Evolutionary conservation across 2,888 invertebrate species (phyloP), one percentile per base, ranked within the genome.

Genomic region (Nezara viridula): DNA sequence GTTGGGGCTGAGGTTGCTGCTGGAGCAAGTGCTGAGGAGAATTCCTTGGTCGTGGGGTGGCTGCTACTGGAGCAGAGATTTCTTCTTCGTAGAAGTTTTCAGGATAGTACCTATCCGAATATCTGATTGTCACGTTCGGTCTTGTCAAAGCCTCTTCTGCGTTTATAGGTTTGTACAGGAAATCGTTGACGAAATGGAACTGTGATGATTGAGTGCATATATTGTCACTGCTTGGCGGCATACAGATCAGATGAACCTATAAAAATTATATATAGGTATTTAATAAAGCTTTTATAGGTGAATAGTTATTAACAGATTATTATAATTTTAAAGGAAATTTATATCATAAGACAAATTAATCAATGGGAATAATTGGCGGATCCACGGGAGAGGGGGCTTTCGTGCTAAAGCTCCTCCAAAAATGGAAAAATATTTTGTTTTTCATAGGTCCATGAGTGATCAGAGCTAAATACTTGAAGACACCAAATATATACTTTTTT

Each of bases 101-200:
- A 1, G 97, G 97, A 93, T 96, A 97, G 92, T 96, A 97, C 91
- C 97, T 94, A 92, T 97, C 97, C 89, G 97, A 96, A 93, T 97
- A 97, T 92, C 96, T 95, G 88, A 95, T 93, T 16, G 96, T 96
- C 7, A 96, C 95, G 92, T 97, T 97, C 49, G 97, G 97, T 91
- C 96, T 96, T 91, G 94, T 94, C 92, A 96, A 95, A 88, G 96
- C 96, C 92, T 97, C 97, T 92, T 97, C 96, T 91, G 96, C 95
- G 92, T 97, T 97, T 92, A 98, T 94, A 4, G 98, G 97, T 92
- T 97, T 96, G 94, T 98, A 98, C 44, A 98, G 94, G 93, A 97
- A 98, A 91, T 98, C 98, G 93, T 98, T 98, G 91, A 98, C 97
- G 92, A 98, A 97, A 93, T 98, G 97, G 93, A 96, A 98, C 92